Evolutionary conservation across 1,140 invertebrate genomes (phyloP), one percentile per base, ranked within the genome.

Genomic region (Trichogramma pretiosum): DNA sequence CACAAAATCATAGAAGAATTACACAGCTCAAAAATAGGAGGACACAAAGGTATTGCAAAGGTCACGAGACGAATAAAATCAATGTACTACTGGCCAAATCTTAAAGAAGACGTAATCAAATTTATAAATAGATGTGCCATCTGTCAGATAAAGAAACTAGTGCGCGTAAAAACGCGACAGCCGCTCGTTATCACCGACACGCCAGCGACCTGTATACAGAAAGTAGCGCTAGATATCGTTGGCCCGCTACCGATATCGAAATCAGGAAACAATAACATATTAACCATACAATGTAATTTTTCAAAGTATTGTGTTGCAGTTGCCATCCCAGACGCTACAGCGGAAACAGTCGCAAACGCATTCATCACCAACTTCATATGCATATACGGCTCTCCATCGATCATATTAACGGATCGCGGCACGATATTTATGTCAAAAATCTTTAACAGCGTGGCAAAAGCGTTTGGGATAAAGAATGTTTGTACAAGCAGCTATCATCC

Each of bases 211-310:
- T 41, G 38, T 3, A 46, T 46, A 3, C 32, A 46, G 8, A 52
- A 50, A 38, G 24, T 34, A 13, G 40, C 44, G 0, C 14, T 47
- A 13, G 62, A 64, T 41, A 53, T 64, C 7, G 56, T 62, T 5
- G 61, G 61, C 10, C 61, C 59, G 3, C 39, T 59, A n/a, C 51
- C 56, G 3, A 28, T 13, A 1, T 46, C 46, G 13, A 46, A 34
- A 57, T 54, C 7, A 16, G 42, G 8, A n/a, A 26, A 2, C n/a
- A 55, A 51, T 4, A 54, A 54, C 23, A 24, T 47, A 2, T 21
- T 52, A 11, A 44, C 45, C 0, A 43, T 52, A 2, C 42, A 50
- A 8, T 23, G 44, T 1, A 9, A 45, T 0, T n/a, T 45, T 3
- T 45, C 48, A 0, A 50, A 50, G 17, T 46, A 26, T 8, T 22